Evolutionary conservation across 2,113 vertebrate genomes (phyloP), one percentile per base, ranked within the genome.

Genomic region (Ctenomys sociabilis): DNA sequence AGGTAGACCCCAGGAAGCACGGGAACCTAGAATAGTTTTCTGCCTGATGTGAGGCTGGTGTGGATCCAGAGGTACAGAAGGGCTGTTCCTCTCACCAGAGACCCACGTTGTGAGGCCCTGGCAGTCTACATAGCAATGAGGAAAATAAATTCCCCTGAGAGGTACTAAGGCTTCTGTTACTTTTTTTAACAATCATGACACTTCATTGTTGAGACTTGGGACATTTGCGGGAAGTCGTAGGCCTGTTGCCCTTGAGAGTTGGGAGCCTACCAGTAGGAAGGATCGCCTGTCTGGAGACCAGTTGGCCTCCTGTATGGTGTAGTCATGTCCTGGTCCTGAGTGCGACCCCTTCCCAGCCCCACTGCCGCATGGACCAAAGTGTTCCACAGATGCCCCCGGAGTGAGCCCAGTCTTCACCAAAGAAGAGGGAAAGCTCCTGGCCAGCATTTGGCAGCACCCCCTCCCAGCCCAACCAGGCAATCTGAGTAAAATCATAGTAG

Each of bases 291-390:
- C 68, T 35, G 35, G 10, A 88, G 57, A 66, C 4, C 19, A 19
- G 6, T 16, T 30, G 4, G 72, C 40, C 43, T 35, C 63, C 30
- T 2, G 1, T 2, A 7, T 3, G 0, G 2, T 84, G 54, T 19
- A 14, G 61, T 17, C 54, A 22, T 24, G 2, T n/a, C 83, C 61
- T 66, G 26, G 24, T 37, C 73, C 68, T 2, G 9, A 13, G 30
- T 8, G 10, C 37, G 19, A 6, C 11, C 24, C 9, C 30, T 19
- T 17, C 40, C 14, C 63, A 28, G 1, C 37, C 35, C 43, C n/a
- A 2, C 30, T 14, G 49, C 19, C 40, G 12, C 28, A 0, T 17
- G 14, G 37, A 22, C 43, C 37, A 45, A 32, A 22, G 17, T 1
- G 37, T 21, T 19, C 72, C 40, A 4, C 37, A 70, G 43, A 68